Base-by-base conservation (phyloP, 1,140 invertebrate species). In the Dryas iulia region DNA sequence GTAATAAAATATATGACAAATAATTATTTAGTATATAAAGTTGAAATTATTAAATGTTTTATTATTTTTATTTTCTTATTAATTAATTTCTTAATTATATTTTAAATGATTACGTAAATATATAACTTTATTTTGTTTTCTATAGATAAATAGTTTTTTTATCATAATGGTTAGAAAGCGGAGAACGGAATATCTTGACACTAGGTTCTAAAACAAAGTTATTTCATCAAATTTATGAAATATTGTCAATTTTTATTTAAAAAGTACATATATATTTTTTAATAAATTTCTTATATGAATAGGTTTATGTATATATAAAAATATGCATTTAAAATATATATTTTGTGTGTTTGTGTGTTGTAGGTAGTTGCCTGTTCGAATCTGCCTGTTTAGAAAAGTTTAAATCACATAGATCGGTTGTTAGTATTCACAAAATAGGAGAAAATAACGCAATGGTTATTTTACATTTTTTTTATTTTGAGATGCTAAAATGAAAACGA, bases 391-490 rank as follows among this genome's bases (percentile, higher is more conserved):
- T 47, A 2, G 39, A 47, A 21, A 47, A 47, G 39, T 47, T 47
- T n/a, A 8, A 7, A 18, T 18, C 39, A 18, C 14, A 47, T 47
- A 47, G 14, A 58, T 57, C 4, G 31, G 53, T 69, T 73, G 59
- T 73, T 73, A 73, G 71, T 28, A 65, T 69, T 57, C 66, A 66
- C 70, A 67, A 73, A 66, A 67, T 73, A 71, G 66, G 25, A 56
- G 71, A 52, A 68, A 76, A 47, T 39, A 47, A 47, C 39, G 21
- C 39, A 18, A 21, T 47, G 2, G n/a, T 47, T 8, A 18, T 47
- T 53, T 11, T 56, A 54, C 10, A 31, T 57, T 26, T 58, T 53
- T 57, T 26, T 58, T 53, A 54, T n/a, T 60, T 59, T 60, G 65
- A 58, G 25, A 54, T 21, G 25, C 31, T 53, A 11, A 47, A 47